Evolutionary conservation across 2,888 invertebrate species (phyloP).

Genomic region (Drosophila siamana): DNA sequence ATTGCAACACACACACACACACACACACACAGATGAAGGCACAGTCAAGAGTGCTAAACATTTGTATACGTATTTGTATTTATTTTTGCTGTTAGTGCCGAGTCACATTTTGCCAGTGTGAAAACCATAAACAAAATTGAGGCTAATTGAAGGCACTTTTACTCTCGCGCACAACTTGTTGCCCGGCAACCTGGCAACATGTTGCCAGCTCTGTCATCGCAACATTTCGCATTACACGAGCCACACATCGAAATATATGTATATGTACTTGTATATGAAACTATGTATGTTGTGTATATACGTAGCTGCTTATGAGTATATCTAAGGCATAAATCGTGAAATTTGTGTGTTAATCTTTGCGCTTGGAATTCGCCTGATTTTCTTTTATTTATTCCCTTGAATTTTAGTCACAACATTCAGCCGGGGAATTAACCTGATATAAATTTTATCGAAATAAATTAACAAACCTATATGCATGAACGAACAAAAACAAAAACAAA

Average conservation of each 20-base stretch:
- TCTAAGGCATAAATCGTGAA: slow-evolving; percentile 4
- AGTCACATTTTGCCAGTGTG: slow-evolving; percentile 45
- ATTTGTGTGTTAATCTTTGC: slow-evolving; percentile 15
- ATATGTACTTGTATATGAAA: neutral
- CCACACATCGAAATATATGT: neutral
- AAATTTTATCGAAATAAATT: slow-evolving; percentile 4
- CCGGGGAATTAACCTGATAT: slow-evolving; percentile 29
- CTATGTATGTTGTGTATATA: no score
- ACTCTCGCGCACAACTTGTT: slow-evolving; percentile 50
- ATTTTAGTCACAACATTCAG: slow-evolving; percentile 30
- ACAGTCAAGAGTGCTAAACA: slow-evolving; percentile 30
- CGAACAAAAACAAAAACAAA: neutral
- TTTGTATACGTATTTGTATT: slow-evolving; percentile 22
- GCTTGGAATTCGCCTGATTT: slow-evolving; percentile 25
- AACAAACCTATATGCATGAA: neutral
- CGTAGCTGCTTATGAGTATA: neutral
- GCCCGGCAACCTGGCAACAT: slow-evolving; percentile 6
- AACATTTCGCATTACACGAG: slow-evolving; percentile 7
- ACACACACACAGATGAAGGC: slow-evolving; percentile 7
- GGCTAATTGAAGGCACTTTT: slow-evolving; percentile 69
- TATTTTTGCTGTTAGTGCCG: slow-evolving; percentile 43
- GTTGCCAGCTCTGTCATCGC: slow-evolving; percentile 13
- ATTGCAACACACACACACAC: slow-evolving; percentile 48
- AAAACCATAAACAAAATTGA: slow-evolving; percentile 52
- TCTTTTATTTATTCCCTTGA: slow-evolving; percentile 25